Evolutionary conservation across 2,113 vertebrate species (phyloP).

Genomic region (Muntiacus muntjak): DNA sequence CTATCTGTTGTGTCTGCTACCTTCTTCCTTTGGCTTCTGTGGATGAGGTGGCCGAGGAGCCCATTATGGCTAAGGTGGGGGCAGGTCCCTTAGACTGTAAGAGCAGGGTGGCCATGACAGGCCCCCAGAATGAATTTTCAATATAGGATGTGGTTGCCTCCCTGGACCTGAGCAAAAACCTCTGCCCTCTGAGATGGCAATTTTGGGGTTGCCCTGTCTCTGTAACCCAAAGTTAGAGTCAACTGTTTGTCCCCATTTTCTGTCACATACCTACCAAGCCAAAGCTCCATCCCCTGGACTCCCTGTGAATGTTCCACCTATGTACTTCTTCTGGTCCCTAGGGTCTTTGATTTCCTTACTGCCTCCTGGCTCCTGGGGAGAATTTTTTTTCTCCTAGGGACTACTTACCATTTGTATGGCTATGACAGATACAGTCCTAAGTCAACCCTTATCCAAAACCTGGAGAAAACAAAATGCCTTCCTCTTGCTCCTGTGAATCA

Average conservation of each 20-base stretch:
- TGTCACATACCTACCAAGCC: background rate
- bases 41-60: background rate
- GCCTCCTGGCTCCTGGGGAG: background rate
- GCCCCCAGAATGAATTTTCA: background rate
- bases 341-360: background rate
- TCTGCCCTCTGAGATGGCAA: background rate
- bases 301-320: background rate
- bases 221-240: background rate
- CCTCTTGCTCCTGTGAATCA: background rate
- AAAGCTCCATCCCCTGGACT: background rate
- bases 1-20: background rate
- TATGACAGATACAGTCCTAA: background rate
- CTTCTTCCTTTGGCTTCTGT: background rate
- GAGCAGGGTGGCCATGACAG: background rate
- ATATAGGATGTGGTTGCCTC: background rate
- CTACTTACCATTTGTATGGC: background rate
- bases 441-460: background rate
- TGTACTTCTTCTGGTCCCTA: background rate
- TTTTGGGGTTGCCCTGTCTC: background rate
- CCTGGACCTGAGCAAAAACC: background rate
- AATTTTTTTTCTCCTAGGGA: background rate
- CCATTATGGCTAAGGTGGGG: no score
- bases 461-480: background rate
- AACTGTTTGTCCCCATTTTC: background rate
- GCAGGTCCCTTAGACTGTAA: background rate